Evolutionary conservation across 1,140 invertebrate genomes (phyloP), one percentile per base, ranked within the genome.

Genomic region (Dendroctonus valens): DNA sequence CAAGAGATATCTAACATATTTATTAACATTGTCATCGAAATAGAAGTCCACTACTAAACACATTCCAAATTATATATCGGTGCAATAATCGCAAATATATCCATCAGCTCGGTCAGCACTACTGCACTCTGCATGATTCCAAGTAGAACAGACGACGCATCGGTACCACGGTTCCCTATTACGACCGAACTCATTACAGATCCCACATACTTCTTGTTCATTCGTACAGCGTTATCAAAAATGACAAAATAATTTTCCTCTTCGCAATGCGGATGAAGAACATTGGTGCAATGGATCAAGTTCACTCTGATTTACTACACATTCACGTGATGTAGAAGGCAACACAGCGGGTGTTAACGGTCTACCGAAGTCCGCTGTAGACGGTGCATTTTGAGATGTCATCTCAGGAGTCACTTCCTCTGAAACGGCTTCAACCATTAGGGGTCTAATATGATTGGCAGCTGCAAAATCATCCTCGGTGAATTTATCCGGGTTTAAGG

Each of bases 391-490:
- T n/a, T 7, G 7, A 44, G 42, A n/a, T 44, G 7, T 44, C 7
- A 7, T 44, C 42, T 52, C 50, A 52, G 7, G 7, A 14, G n/a
- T 7, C 7, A 7, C 50, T 14, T 7, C 8, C 7, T 37, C 14
- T 9, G n/a, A n/a, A n/a, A n/a, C n/a, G n/a, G 12, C 40, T 55
- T 59, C 6, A 44, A 46, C 41, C 7, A 15, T 11, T 9, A 49
- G 38, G 7, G 14, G 14, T 60, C 59, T 60, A n/a, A 60, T 7
- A 38, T 49, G 12, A 60, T 60, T 50, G 5, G 42, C 7, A 49
- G 59, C 42, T 7, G 26, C 59, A 50, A 60, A 60, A 37, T 60
- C 59, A 7, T 60, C 59, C 7, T 48, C 59, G 42, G 12, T 49
- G 38, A 60, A 60, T 49, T 51, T 60, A 50, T 60, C 44, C 6